These are phyloP conservation scores for Pygathrix nemaeus DNA, from an alignment of 2,113 vertebrate genomes.

Conservation along the genomic window DNA sequence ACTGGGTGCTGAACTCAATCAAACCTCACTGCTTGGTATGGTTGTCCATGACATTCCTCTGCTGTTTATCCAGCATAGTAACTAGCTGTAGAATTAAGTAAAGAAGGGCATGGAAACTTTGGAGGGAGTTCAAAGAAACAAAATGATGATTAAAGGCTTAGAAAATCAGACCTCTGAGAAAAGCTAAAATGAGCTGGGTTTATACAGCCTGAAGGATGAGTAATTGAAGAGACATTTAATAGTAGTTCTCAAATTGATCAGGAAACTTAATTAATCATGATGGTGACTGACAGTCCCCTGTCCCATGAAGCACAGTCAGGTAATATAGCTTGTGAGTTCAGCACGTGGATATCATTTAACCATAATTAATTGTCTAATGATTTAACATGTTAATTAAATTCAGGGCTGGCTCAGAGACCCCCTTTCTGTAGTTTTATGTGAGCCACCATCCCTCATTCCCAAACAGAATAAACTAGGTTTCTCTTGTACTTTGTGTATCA, in stretches of 20 bases:
- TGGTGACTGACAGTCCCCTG: background rate
- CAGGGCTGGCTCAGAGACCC: background rate
- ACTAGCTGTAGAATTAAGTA: background rate
- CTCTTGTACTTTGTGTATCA: background rate
- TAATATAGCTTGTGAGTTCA: background rate
- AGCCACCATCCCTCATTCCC: background rate
- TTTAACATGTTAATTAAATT: background rate
- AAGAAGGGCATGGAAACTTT: background rate
- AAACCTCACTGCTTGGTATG: background rate
- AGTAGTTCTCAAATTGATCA: background rate
- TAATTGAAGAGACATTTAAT: slow-evolving; percentile 18
- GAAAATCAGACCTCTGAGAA: slow-evolving; percentile 52
- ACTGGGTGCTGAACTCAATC: background rate
- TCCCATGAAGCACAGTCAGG: background rate
- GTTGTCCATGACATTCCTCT: background rate
- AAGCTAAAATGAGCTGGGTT: slow-evolving; percentile 44
- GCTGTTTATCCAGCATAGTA: background rate
- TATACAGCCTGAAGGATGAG: background rate
- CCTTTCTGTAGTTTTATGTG: background rate
- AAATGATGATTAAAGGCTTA: slow-evolving; percentile 32
- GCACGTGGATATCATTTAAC: background rate
- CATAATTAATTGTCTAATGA: background rate
- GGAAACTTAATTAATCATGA: background rate
- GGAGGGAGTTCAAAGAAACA: slow-evolving; percentile 57
- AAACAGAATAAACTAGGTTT: background rate